These are phyloP conservation scores for Cataglyphis cursor DNA, from an alignment of 2,888 invertebrate genomes.

Conservation along the genomic window DNA sequence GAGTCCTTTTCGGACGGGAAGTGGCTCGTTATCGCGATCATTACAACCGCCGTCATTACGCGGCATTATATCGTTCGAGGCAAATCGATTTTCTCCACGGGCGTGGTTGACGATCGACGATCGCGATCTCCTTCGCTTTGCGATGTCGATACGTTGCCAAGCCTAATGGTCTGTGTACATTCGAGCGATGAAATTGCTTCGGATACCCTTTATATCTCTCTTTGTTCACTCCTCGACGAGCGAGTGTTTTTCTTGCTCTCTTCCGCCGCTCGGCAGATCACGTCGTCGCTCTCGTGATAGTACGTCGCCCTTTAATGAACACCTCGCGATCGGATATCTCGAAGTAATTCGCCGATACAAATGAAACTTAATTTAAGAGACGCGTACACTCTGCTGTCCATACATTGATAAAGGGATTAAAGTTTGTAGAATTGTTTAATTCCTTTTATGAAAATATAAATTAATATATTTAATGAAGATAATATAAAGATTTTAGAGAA, in stretches of 20 bases:
- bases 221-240: constrained; percentile 43
- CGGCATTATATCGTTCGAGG: constrained; percentile 74
- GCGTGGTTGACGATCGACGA: constrained; percentile 68
- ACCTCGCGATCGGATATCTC: constrained; percentile 11
- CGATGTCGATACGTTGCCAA: constrained; percentile 62
- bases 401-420: background rate
- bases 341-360: background rate
- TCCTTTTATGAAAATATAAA: background rate
- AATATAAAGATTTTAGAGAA: background rate
- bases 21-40: constrained; percentile 76
- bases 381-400: background rate
- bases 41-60: constrained; percentile 74
- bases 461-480: background rate
- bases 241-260: constrained; percentile 57
- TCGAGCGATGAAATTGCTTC: constrained; percentile 69
- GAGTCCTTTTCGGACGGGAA: constrained; percentile 70
- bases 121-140: constrained; percentile 59
- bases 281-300: constrained; percentile 52
- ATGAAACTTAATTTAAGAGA: constrained; percentile 5
- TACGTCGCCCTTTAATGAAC: constrained; percentile 51
- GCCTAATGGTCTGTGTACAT: constrained; percentile 55
- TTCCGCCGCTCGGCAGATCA: constrained; percentile 39
- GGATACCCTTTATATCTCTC: constrained; percentile 60
- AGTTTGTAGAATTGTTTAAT: background rate
- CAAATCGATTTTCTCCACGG: constrained; percentile 73